Percentiles rank a stretch among this genome's conserved stretches.
Evolutionary conservation across 2,797 vertebrate species (phyloP).

Genomic region (Parauchenoglanis ngamensis): DNA sequence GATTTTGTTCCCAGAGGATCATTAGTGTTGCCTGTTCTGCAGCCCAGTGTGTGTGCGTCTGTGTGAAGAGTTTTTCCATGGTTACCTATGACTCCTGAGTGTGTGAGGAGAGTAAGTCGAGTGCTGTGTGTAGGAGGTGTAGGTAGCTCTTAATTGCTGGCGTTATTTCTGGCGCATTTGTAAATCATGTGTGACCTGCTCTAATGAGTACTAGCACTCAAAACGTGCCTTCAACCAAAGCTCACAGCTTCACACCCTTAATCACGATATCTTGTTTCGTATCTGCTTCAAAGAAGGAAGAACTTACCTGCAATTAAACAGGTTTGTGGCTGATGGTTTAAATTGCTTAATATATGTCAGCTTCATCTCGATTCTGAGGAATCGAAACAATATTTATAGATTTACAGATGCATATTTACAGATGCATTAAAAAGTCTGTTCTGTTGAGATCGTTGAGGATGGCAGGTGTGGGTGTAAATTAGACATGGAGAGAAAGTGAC

Average conservation of each 20-base stretch:
- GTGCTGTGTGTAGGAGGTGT: slow-evolving; percentile 48
- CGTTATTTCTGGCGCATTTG: slow-evolving; percentile 56
- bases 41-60: neutral
- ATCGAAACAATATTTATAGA: neutral
- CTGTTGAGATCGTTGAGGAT: neutral
- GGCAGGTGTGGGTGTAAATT: neutral
- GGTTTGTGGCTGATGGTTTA: neutral
- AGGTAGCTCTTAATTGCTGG: slow-evolving; percentile 57
- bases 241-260: slow-evolving; percentile 40
- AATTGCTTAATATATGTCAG: neutral
- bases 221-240: slow-evolving; percentile 47
- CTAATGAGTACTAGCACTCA: slow-evolving; percentile 52
- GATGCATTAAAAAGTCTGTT: neutral
- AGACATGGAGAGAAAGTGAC: neutral
- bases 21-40: slow-evolving; percentile 19
- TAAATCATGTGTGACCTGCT: slow-evolving; percentile 52
- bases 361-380: neutral
- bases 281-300: neutral
- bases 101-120: slow-evolving; percentile 32
- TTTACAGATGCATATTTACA: neutral
- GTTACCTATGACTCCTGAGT: slow-evolving; percentile 41
- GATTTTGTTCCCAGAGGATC: slow-evolving; percentile 9
- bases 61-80: slow-evolving; percentile 13
- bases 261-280: slow-evolving; percentile 30
- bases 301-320: slow-evolving; percentile 11